Percentiles rank a stretch among this genome's conserved stretches.
phyloP scores from a whole-genome alignment of 2,888 invertebrate genomes.

The Tenthredo mesomela region DNA sequence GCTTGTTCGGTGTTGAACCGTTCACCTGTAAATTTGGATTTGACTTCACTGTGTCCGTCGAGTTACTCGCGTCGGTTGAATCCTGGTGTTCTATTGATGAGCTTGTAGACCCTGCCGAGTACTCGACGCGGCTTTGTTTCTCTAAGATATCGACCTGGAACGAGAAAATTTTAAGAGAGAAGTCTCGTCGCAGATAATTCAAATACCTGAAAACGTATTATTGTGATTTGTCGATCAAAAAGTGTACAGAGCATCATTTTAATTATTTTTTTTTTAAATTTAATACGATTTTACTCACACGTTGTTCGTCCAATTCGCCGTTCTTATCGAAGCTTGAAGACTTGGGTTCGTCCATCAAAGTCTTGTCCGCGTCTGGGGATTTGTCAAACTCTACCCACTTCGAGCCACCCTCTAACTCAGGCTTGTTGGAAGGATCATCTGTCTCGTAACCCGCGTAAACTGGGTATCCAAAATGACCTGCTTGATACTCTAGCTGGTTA shows the following conservation, averaged over 20 bases:
- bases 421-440: conserved; percentile 69
- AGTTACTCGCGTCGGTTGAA: conserved; percentile 71
- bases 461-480: conserved; percentile 86
- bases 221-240: neutral
- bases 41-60: conserved; percentile 71
- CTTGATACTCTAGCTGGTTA: conserved; percentile 88
- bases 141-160: conserved; percentile 62
- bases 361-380: conserved; percentile 74
- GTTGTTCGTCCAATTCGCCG: conserved; percentile 57
- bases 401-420: conserved; percentile 69
- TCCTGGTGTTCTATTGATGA: conserved; percentile 72
- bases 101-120: conserved; percentile 63
- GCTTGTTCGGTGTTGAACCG: conserved; percentile 67
- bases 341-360: conserved; percentile 68
- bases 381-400: conserved; percentile 76
- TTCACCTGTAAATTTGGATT: conserved; percentile 72
- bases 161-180: conserved; percentile 38
- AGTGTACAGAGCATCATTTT: neutral
- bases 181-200: neutral
- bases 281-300: conserved; percentile 59
- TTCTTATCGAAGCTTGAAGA: conserved; percentile 68
- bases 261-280: neutral
- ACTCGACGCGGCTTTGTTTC: conserved; percentile 65
- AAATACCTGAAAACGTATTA: neutral
- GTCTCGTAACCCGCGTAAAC: conserved; percentile 82